These are phyloP conservation scores for Candidula unifasciata DNA, from an alignment of 2,888 invertebrate genomes.

Conservation along the genomic window DNA sequence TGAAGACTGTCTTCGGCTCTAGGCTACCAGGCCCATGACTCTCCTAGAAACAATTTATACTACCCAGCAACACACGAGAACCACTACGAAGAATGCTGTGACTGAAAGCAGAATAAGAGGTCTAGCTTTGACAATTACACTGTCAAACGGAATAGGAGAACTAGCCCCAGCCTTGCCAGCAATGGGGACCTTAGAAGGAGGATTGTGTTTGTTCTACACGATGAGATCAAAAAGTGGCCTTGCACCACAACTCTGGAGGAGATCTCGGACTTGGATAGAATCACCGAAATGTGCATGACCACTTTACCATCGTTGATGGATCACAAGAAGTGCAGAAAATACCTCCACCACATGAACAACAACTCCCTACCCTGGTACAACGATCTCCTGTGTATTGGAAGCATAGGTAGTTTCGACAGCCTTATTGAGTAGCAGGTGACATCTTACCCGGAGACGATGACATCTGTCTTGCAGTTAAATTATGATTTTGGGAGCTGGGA, in stretches of 20 bases:
- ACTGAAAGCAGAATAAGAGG: background rate
- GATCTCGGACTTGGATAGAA: slow-evolving; percentile 21
- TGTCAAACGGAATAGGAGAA: background rate
- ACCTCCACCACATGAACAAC: slow-evolving; percentile 49
- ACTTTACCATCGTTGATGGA: slow-evolving; percentile 46
- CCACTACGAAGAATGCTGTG: background rate
- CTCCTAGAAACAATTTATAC: background rate
- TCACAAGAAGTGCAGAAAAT: slow-evolving; percentile 39
- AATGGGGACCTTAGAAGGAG: slow-evolving; percentile 1
- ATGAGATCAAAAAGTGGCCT: background rate
- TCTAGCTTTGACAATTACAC: background rate
- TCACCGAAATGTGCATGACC: slow-evolving; percentile 45
- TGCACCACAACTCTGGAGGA: background rate
- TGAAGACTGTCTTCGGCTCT: background rate
- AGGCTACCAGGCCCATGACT: background rate
- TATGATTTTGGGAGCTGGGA: too few relatives aligned
- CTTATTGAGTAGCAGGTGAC: background rate
- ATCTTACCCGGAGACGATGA: too few relatives aligned
- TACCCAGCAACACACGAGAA: background rate
- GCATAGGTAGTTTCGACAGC: slow-evolving; percentile 3
- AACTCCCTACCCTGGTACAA: slow-evolving; percentile 17
- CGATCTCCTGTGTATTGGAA: background rate
- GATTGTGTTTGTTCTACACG: slow-evolving; percentile 15
- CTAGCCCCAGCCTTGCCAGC: background rate
- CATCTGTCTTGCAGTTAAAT: too few relatives aligned